These are phyloP conservation scores for Platichthys stellatus DNA, from an alignment of 2,113 vertebrate genomes.

Conservation along the genomic window DNA sequence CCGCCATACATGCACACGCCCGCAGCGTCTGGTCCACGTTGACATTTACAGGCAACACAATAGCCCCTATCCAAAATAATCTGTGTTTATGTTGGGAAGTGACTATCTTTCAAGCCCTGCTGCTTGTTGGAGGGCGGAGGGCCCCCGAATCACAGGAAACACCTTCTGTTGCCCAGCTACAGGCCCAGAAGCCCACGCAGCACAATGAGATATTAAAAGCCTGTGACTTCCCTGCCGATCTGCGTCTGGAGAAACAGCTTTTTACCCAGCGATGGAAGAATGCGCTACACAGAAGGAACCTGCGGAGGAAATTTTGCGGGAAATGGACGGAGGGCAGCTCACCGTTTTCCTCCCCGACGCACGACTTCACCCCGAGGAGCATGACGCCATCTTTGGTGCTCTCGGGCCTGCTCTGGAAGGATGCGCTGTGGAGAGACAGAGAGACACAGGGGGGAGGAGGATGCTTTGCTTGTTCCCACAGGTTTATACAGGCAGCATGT, in stretches of 20 bases:
- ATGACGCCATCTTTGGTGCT: conserved; percentile 82
- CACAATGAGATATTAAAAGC: conserved; percentile 83
- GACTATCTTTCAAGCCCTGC: conserved; percentile 74
- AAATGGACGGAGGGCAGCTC: conserved; percentile 46
- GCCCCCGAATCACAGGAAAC: conserved; percentile 81
- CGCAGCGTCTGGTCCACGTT: conserved; percentile 33
- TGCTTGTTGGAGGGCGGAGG: conserved; percentile 68
- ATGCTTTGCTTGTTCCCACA: background rate
- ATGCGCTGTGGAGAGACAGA: conserved; percentile 69
- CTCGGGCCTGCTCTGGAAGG: conserved; percentile 81
- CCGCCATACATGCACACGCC: conserved; percentile 11
- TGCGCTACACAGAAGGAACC: conserved; percentile 32
- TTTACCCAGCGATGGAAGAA: conserved; percentile 31
- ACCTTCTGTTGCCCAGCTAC: conserved; percentile 70
- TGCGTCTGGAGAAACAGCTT: conserved; percentile 44
- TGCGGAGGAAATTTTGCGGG: conserved; percentile 27
- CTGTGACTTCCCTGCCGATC: conserved; percentile 61
- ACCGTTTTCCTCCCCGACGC: conserved; percentile 78
- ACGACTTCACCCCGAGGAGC: conserved; percentile 82
- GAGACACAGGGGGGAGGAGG: background rate
- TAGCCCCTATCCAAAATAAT: conserved; percentile 72
- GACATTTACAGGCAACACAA: conserved; percentile 78
- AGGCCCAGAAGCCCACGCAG: conserved; percentile 50
- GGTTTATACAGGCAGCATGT: background rate
- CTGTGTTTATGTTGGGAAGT: conserved; percentile 77